Evolutionary conservation across 2,888 invertebrate species (phyloP).

Genomic region (Drosophila emarginata): DNA sequence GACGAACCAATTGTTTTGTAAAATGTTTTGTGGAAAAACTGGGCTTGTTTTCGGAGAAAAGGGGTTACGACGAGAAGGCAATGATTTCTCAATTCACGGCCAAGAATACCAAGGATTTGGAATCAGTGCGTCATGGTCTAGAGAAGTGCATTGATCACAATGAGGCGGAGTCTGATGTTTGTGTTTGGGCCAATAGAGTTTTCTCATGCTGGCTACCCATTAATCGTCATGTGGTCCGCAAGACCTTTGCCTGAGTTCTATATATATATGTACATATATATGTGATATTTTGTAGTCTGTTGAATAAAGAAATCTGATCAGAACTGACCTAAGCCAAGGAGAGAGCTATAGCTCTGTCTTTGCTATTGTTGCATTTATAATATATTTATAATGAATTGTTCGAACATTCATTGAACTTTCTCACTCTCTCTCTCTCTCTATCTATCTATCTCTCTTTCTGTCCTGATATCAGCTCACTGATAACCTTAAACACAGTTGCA

Average conservation of each 20-base stretch:
- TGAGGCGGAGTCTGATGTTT: conserved; percentile 75
- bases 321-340: conserved; percentile 46
- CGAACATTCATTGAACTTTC: conserved; percentile 61
- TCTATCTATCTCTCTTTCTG: conserved; percentile 26
- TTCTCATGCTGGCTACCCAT: conserved; percentile 79
- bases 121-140: conserved; percentile 73
- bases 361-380: conserved; percentile 24
- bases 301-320: neutral
- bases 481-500: conserved; percentile 51
- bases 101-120: conserved; percentile 57
- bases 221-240: conserved; percentile 76
- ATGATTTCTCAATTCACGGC: conserved; percentile 76
- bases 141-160: conserved; percentile 81
- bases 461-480: conserved; percentile 51
- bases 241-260: conserved; percentile 48
- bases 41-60: conserved; percentile 74
- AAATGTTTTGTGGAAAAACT: conserved; percentile 81
- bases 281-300: conserved; percentile 46
- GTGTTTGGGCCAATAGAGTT: conserved; percentile 80
- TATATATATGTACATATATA: neutral
- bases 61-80: conserved; percentile 74
- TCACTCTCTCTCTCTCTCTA: too few relatives aligned
- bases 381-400: conserved; percentile 7
- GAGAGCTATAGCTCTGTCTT: conserved; percentile 9
- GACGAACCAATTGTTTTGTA: conserved; percentile 79